These are phyloP conservation scores for Tethya wilhelma DNA, from an alignment of 37 sponge, comb jelly and placozoan genomes.

Conservation along the genomic window DNA sequence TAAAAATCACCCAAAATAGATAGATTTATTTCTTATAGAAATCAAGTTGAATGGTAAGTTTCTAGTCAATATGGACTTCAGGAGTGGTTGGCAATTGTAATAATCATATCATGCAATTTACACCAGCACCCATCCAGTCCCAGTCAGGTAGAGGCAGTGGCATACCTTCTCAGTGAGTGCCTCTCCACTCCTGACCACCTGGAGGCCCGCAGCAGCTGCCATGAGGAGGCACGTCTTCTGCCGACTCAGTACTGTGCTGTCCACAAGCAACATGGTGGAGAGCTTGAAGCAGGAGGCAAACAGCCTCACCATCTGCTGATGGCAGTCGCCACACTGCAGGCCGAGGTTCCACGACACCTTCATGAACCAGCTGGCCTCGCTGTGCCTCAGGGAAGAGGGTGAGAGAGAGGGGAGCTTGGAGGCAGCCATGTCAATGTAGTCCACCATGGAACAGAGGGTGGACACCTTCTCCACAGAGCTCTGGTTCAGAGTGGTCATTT, in stretches of 20 bases:
- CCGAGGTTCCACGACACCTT: slow-evolving; percentile 91
- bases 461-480: slow-evolving; percentile 17
- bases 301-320: slow-evolving; percentile 60
- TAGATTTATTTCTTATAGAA: too few species aligned
- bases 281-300: slow-evolving; percentile 64
- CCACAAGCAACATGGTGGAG: slow-evolving; percentile 8
- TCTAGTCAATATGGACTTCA: too few species aligned
- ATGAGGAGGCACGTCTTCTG: slow-evolving; percentile 82
- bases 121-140: background rate
- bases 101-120: too few species aligned
- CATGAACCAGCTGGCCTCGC: slow-evolving; percentile 79
- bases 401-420: background rate
- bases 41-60: too few species aligned
- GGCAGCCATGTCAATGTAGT: too few species aligned
- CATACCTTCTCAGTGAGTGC: slow-evolving; percentile 14
- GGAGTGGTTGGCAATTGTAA: too few species aligned
- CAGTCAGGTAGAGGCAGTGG: too few species aligned
- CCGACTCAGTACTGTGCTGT: slow-evolving; percentile 28
- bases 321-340: slow-evolving; percentile 63
- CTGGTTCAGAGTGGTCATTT: slow-evolving; percentile 64
- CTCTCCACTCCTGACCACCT: slow-evolving; percentile 24
- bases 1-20: too few species aligned
- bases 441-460: slow-evolving; percentile 1
- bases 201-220: slow-evolving; percentile 80
- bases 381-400: background rate